Evolutionary conservation across 37 sponge, comb jelly and placozoan species (phyloP), one percentile per base, ranked within the genome.

Genomic region (Tethya wilhelma): DNA sequence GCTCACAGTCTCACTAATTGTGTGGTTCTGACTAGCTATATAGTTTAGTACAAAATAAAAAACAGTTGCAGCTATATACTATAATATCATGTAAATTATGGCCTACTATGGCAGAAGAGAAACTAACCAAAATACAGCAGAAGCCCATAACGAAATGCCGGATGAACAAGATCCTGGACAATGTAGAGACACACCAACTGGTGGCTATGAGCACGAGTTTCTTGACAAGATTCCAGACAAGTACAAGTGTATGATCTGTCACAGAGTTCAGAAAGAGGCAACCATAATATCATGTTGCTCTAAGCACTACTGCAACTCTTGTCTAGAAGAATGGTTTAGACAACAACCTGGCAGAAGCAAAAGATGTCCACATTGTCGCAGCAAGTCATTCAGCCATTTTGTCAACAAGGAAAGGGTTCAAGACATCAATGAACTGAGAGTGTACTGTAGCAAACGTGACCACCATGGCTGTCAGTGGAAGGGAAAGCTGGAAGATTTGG

Each of bases 321-420:
- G 67, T 33, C 33, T 67, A 4, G 17, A 67, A 19, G 34, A 32
- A 30, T 67, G 33, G 37, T 67, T 37, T 30, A 4, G 14, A 49
- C 14, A 49, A 14, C 53, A 49, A n/a, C n/a, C n/a, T n/a, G n/a
- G 29, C 25, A 59, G 23, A 11, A 36, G 39, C 38, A 30, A 30
- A 5, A 77, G 29, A 5, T 77, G 78, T 40, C 78, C 78, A 7
- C 78, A 77, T 49, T 77, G 78, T 39, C 49, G 46, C 19, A 34
- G 9, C 20, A 19, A n/a, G 4, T 53, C 28, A 1, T 7, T 40
- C 12, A 0, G 1, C 7, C n/a, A 64, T n/a, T n/a, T 77, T 0
- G 0, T 43, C 1, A 63, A 77, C 78, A 77, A 77, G 39, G 64
- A 44, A 12, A 19, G 28, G 26, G 42, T 28, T 5, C 40, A 66